A percentile compares a stretch with the other conserved stretches of the same genome.
These are phyloP conservation scores for Siniperca chuatsi DNA, from an alignment of 2,113 vertebrate species.

Conservation along the genomic window DNA sequence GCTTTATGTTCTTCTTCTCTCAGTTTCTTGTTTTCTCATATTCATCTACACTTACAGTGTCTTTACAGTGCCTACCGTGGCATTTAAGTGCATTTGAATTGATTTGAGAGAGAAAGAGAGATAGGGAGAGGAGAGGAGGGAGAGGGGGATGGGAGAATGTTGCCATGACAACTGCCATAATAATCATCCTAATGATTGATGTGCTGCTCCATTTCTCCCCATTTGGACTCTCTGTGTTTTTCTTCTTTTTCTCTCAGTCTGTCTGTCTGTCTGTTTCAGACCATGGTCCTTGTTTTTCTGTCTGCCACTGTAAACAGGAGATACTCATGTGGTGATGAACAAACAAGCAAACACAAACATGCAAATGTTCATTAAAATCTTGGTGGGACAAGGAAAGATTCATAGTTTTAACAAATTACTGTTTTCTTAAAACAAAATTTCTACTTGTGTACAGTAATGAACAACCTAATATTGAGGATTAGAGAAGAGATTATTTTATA, in stretches of 20 bases:
- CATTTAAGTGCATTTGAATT: conserved; percentile 78
- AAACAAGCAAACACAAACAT: conserved; percentile 37
- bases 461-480: neutral
- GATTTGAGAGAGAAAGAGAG: conserved; percentile 70
- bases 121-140: conserved; percentile 45
- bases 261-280: conserved; percentile 31
- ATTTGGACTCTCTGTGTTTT: conserved; percentile 67
- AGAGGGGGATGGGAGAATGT: conserved; percentile 68
- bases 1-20: conserved; percentile 11
- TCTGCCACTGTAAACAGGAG: conserved; percentile 5
- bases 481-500: conserved; percentile 67
- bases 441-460: neutral
- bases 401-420: conserved; percentile 9
- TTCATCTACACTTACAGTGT: conserved; percentile 38
- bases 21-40: conserved; percentile 25
- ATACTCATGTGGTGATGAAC: conserved; percentile 13
- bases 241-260: conserved; percentile 34
- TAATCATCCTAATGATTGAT: conserved; percentile 84
- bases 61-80: conserved; percentile 49
- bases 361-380: conserved; percentile 28
- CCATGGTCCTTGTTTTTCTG: conserved; percentile 27
- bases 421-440: conserved; percentile 8
- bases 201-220: conserved; percentile 80
- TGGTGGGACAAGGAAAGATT: neutral
- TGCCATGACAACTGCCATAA: conserved; percentile 83